phyloP scores from a whole-genome alignment of 2,888 invertebrate species.

The Coremacera marginata region DNA sequence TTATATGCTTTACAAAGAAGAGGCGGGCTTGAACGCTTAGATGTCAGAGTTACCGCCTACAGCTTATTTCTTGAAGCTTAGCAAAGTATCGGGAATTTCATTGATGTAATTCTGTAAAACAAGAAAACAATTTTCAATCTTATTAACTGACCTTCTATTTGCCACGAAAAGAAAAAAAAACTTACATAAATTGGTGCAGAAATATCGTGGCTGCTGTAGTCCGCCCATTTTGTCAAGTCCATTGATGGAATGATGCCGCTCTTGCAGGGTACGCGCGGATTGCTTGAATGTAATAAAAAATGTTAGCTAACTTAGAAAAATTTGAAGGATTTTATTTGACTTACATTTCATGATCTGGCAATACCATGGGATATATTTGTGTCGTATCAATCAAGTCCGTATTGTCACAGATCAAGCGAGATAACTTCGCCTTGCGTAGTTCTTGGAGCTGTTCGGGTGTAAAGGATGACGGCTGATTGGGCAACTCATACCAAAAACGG shows the following conservation, averaged over 20 bases:
- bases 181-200: slow-evolving; percentile 76
- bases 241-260: slow-evolving; percentile 89
- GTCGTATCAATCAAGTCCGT: slow-evolving; percentile 92
- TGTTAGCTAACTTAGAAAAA: background rate
- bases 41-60: background rate
- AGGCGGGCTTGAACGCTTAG: background rate
- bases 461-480: slow-evolving; percentile 92
- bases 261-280: slow-evolving; percentile 92
- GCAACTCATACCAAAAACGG: slow-evolving; percentile 94
- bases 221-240: slow-evolving; percentile 92
- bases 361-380: slow-evolving; percentile 91
- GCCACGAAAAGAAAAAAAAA: slow-evolving; percentile 55
- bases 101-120: slow-evolving; percentile 69
- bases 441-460: slow-evolving; percentile 88
- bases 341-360: slow-evolving; percentile 94
- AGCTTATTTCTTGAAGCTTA: slow-evolving; percentile 66
- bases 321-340: slow-evolving; percentile 61
- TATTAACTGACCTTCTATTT: background rate
- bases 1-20: background rate
- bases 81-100: slow-evolving; percentile 69
- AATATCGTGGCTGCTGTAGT: slow-evolving; percentile 73
- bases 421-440: slow-evolving; percentile 83
- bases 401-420: slow-evolving; percentile 90
- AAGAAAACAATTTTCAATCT: slow-evolving; percentile 32
- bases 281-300: slow-evolving; percentile 72